Evolutionary conservation across 1,140 invertebrate genomes (phyloP).

Genomic region (Nilaparvata lugens): DNA sequence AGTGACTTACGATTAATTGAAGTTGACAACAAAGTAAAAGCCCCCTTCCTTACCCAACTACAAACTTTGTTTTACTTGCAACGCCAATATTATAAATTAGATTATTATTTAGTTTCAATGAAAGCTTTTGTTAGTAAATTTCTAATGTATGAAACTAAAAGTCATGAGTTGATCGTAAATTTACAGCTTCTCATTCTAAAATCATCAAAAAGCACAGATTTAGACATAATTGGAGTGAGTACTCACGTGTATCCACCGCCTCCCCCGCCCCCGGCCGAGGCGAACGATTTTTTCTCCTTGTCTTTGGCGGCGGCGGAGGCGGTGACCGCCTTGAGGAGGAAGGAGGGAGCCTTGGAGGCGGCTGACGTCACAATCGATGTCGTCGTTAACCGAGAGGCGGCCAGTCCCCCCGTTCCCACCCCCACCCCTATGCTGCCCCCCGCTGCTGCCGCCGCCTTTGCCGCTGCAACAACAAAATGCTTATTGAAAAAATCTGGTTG

Average conservation of each 20-base stretch:
- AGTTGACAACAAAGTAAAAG: too few species aligned
- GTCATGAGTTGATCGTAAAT: not conserved
- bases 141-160: not conserved
- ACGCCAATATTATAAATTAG: too few species aligned
- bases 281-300: slow-evolving; percentile 23
- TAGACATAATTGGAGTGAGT: not conserved
- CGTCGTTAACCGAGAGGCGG: not conserved
- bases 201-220: not conserved
- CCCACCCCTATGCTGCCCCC: too few species aligned
- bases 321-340: slow-evolving; percentile 18
- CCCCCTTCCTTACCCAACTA: too few species aligned
- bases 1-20: too few species aligned
- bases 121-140: too few species aligned
- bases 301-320: slow-evolving; percentile 17
- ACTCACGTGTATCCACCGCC: slow-evolving; percentile 24
- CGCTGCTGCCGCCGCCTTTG: too few species aligned
- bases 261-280: slow-evolving; percentile 10
- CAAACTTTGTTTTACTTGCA: too few species aligned
- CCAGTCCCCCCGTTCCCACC: too few species aligned
- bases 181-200: not conserved
- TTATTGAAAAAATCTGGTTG: too few species aligned
- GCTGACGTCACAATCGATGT: not conserved
- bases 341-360: slow-evolving; percentile 1
- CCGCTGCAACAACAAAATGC: too few species aligned
- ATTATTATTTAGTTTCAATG: too few species aligned